A percentile compares a stretch with the other conserved stretches of the same genome.
phyloP scores from a whole-genome alignment of 2,888 invertebrate genomes.

The Drosophila pseudotakahashii region DNA sequence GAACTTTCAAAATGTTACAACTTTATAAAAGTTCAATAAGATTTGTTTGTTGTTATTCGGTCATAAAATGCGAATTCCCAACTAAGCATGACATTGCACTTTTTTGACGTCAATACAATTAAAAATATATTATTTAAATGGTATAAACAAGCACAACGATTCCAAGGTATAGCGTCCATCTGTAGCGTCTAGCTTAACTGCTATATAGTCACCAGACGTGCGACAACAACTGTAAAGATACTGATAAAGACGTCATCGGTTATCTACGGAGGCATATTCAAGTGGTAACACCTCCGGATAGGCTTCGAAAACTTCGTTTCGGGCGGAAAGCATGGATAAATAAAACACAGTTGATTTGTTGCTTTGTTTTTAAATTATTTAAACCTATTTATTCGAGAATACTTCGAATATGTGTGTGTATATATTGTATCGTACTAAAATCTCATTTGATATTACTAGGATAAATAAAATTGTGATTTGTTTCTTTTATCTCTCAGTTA shows the following conservation, averaged over 20 bases:
- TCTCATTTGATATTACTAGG: slow-evolving; percentile 38
- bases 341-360: background rate
- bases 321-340: background rate
- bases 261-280: background rate
- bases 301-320: background rate
- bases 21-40: background rate
- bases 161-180: background rate
- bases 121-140: slow-evolving; percentile 6
- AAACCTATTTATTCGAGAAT: slow-evolving; percentile 42
- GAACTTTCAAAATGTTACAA: too few relatives aligned
- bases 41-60: background rate
- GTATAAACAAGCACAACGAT: slow-evolving; percentile 14
- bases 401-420: slow-evolving; percentile 23
- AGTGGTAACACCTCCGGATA: background rate
- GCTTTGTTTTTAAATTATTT: slow-evolving; percentile 30
- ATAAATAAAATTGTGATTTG: slow-evolving; percentile 51
- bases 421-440: slow-evolving; percentile 31
- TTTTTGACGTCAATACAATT: slow-evolving; percentile 27
- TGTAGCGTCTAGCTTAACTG: background rate
- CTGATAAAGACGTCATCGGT: slow-evolving; percentile 1
- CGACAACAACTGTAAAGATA: slow-evolving; percentile 8
- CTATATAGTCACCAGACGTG: slow-evolving; percentile 4
- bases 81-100: slow-evolving; percentile 22
- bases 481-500: slow-evolving; percentile 44
- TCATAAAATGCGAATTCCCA: background rate